Base-by-base conservation (phyloP, 2,797 vertebrate species). In the Denticeps clupeoides region DNA sequence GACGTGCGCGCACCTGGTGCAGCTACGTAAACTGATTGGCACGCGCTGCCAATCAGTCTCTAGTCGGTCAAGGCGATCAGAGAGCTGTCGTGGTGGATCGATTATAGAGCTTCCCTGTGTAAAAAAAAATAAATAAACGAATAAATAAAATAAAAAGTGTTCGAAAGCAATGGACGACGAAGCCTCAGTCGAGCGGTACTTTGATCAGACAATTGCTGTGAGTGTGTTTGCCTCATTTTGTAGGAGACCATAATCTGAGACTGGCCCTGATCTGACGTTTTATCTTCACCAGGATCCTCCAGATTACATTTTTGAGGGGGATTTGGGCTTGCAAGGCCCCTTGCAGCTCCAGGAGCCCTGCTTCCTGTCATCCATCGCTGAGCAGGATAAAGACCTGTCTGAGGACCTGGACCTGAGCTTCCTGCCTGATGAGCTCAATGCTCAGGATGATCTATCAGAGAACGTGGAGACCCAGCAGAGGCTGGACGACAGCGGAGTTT, bases 401-500 rank as follows among this genome's bases (percentile, higher is more conserved):
- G 57, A 80, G 1, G 84, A 86, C 13, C 78, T 92, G 54, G 92
- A 97, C 67, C 85, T 98, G 59, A 91, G 90, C 70, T 93, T 96
- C 64, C 80, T 97, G 16, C 88, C 89, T 5, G 92, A 96, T 64
- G 87, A 93, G 3, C 63, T 95, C 5, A 63, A 62, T 21, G 68
- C 73, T 13, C 86, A 86, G 11, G 77, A 73, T 4, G 78, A 79
- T 24, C 58, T 59, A 4, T 4, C 25, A 13, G 68, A 69, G 37
- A 61, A 57, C 8, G 51, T 49, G 0, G 1, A 1, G 18, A 4
- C 19, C 19, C 16, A 38, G 35, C 35, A 38, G 27, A 2, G 16
- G 18, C 4, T 11, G 4, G 55, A 56, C 25, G 82, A 81, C 29
- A 70, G 70, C 0, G 71, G 72, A 1, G 1, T 75, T 23, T 47